phyloP scores from a whole-genome alignment of 1,140 invertebrate genomes.

The Trachymyrmex cornetzi region DNA sequence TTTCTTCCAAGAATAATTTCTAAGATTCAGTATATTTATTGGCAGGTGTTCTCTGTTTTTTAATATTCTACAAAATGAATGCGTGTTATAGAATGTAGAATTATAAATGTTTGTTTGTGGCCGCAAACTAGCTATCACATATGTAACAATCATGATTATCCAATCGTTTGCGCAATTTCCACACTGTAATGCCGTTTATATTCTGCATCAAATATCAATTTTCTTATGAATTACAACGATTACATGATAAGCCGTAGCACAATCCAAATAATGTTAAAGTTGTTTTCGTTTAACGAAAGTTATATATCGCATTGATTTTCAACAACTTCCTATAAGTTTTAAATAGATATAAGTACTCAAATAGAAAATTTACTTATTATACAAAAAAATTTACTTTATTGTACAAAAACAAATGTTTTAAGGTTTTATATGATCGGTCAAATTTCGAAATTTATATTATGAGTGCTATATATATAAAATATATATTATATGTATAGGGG shows the following conservation, averaged over 20 bases:
- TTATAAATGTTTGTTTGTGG: not conserved
- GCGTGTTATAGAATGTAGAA: not conserved
- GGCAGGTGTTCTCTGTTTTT: not conserved
- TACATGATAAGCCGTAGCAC: not conserved
- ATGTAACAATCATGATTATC: not conserved
- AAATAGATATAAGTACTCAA: conserved; percentile 27
- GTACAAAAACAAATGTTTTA: not conserved
- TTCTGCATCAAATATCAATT: conserved; percentile 19
- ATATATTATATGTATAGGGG: too few species aligned
- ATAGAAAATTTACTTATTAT: not conserved
- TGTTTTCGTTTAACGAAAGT: not conserved
- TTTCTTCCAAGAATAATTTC: conserved; percentile 24
- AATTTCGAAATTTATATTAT: conserved; percentile 19
- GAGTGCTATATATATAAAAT: not conserved
- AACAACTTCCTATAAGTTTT: conserved; percentile 31
- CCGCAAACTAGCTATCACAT: not conserved
- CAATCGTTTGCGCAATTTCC: conserved; percentile 20
- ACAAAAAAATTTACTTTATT: not conserved
- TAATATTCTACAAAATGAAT: conserved; percentile 16
- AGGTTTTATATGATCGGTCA: not conserved
- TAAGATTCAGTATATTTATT: conserved; percentile 4
- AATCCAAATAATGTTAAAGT: not conserved
- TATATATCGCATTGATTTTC: conserved; percentile 22
- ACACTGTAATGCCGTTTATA: conserved; percentile 27
- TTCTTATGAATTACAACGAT: not conserved